Percentiles rank a stretch among this genome's conserved stretches.
phyloP scores from a whole-genome alignment of 2,888 invertebrate genomes.

The Anoplius nigerrimus region DNA sequence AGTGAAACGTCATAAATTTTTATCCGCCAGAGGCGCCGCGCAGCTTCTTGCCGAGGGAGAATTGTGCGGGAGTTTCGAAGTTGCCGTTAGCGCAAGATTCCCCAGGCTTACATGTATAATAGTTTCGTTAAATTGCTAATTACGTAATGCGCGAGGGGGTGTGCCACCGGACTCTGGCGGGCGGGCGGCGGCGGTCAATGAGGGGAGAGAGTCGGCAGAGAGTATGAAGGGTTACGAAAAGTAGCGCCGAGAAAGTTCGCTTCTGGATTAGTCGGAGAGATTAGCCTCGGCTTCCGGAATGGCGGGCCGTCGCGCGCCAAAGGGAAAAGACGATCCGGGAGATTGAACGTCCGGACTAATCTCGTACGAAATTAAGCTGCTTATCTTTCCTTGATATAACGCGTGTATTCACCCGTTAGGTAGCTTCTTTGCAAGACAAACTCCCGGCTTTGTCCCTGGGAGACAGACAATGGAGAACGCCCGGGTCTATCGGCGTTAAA shows the following conservation, averaged over 20 bases:
- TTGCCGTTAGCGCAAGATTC: no score
- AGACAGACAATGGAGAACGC: no score
- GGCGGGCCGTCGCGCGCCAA: constrained; percentile 48
- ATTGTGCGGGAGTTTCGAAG: no score
- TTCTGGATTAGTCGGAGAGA: constrained; percentile 54
- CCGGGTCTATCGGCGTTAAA: not conserved
- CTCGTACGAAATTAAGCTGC: constrained; percentile 58
- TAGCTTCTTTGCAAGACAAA: constrained; percentile 38
- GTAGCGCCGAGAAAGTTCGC: constrained; percentile 42
- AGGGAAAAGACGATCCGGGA: constrained; percentile 46
- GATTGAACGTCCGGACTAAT: constrained; percentile 57
- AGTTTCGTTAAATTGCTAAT: no score
- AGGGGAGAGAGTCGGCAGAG: no score
- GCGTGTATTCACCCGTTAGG: constrained; percentile 35
- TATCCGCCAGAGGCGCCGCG: no score
- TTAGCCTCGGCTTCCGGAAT: constrained; percentile 45
- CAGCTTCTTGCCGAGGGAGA: no score
- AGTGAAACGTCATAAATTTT: not conserved
- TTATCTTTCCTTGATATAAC: constrained; percentile 51
- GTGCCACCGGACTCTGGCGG: no score
- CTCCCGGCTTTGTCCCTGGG: constrained; percentile 18
- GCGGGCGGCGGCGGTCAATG: constrained; percentile 15
- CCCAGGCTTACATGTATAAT: no score
- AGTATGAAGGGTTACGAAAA: constrained; percentile 23
- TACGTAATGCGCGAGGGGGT: no score